Conservation (phyloP, 1,140 invertebrate genomes). For the Melanaphis sacchari region DNA sequence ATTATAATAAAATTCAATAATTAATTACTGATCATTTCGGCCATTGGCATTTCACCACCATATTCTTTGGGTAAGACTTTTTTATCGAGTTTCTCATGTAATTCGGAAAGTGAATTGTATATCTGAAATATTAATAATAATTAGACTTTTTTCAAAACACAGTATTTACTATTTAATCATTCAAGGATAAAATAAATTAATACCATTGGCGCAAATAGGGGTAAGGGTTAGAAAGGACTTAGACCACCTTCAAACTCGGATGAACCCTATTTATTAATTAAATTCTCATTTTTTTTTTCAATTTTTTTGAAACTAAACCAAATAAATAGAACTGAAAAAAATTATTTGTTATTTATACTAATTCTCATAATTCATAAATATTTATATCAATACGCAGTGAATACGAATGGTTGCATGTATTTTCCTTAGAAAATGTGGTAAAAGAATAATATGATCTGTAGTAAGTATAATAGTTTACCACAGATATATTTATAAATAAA, state of each 20-base stretch:
- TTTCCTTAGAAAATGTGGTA: too few relatives aligned
- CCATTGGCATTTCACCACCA: slow-evolving; percentile 80
- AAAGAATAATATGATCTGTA: too few relatives aligned
- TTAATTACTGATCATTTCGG: slow-evolving; percentile 77
- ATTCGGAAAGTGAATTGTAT: slow-evolving; percentile 74
- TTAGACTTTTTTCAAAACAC: background rate
- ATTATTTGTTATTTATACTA: too few relatives aligned
- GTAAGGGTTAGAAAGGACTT: background rate
- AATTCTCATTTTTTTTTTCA: too few relatives aligned
- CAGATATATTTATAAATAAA: too few relatives aligned
- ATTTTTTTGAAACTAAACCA: too few relatives aligned
- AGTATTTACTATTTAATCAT: background rate
- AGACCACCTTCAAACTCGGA: background rate
- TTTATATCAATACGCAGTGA: too few relatives aligned
- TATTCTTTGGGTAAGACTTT: slow-evolving; percentile 80
- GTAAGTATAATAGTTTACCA: too few relatives aligned
- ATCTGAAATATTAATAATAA: slow-evolving; percentile 67
- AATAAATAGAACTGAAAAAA: too few relatives aligned
- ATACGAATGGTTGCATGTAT: too few relatives aligned
- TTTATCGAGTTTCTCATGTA: slow-evolving; percentile 72
- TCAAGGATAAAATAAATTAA: background rate
- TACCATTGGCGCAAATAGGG: background rate
- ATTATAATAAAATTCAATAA: background rate
- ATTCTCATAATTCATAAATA: too few relatives aligned
- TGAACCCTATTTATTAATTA: too few relatives aligned